Base-by-base conservation (phyloP, 2,113 vertebrate species). In the Pholis gunnellus region DNA sequence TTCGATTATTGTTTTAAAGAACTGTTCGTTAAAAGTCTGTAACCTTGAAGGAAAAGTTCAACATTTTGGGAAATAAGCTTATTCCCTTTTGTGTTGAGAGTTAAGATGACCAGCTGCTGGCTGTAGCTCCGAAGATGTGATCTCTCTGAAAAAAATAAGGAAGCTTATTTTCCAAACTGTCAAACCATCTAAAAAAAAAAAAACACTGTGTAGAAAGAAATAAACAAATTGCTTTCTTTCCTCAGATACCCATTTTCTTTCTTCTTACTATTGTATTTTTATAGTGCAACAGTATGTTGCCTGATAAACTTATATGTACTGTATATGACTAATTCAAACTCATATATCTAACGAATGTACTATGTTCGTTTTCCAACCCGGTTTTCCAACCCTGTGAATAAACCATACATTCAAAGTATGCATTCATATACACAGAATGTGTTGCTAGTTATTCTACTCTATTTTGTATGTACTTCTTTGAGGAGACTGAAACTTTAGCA, bases 401-500 rank as follows among this genome's bases (percentile, higher is more conserved):
- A 11, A 11, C 6, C 17, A 27, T 20, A 40, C 2, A 44, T 20
- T 61, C 9, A 5, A 15, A 46, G 5, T 31, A 25, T 36, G 15
- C 14, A 52, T 31, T 56, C 57, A 61, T 10, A 15, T 44, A 14
- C 9, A 10, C 14, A 78, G 29, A 29, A 67, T 67, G 61, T 50
- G 40, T 34, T 25, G 29, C 31, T 48, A 6, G 29, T 18, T 60
- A 20, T n/a, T 15, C 25, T 13, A 15, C 15, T 48, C 1, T 56
- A 10, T 70, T 71, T 57, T 36, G 13, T 46, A 71, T 56, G 9
- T 65, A 52, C 46, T 18, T 73, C 34, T 38, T 70, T 20, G 56
- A 56, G 11, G 38, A 80, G 29, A 40, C 17, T 46, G 1, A 60
- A 54, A 61, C 70, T 72, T 82, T 72, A 82, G 79, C 65, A 70